phyloP scores from a whole-genome alignment of 2,797 vertebrate genomes.

The Ataeniobius toweri region DNA sequence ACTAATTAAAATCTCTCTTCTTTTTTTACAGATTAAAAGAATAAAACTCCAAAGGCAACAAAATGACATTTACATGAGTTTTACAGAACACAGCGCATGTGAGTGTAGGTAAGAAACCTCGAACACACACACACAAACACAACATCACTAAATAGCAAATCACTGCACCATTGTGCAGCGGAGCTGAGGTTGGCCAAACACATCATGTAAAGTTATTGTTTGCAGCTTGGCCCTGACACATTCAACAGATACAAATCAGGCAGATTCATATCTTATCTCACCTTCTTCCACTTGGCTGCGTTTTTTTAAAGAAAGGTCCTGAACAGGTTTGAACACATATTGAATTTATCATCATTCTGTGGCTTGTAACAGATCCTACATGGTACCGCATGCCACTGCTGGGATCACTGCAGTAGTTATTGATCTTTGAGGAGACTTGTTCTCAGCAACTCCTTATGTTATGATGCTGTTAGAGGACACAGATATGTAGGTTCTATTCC shows the following conservation, averaged over 20 bases:
- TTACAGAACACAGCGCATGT: constrained; percentile 95
- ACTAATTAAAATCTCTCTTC: constrained; percentile 3
- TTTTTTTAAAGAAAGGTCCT: constrained; percentile 14
- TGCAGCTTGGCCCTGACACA: constrained; percentile 44
- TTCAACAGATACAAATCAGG: constrained; percentile 38
- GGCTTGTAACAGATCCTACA: constrained; percentile 28
- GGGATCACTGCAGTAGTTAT: constrained; percentile 33
- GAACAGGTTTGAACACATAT: constrained; percentile 40
- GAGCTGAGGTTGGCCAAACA: constrained; percentile 25
- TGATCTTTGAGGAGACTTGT: constrained; percentile 34
- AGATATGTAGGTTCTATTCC: background rate
- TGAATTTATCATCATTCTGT: constrained; percentile 34
- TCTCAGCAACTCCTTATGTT: background rate
- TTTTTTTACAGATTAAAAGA: constrained; percentile 89
- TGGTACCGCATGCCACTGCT: background rate
- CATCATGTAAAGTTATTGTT: constrained; percentile 32
- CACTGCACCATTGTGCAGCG: constrained; percentile 7
- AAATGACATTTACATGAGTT: constrained; percentile 92
- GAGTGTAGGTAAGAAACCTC: constrained; percentile 94
- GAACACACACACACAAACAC: constrained; percentile 25
- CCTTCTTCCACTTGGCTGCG: constrained; percentile 24
- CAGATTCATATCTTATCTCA: constrained; percentile 39
- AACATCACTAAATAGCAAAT: constrained; percentile 15
- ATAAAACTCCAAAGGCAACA: constrained; percentile 88
- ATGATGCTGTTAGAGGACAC: background rate